These are phyloP conservation scores for Drosophila willistoni DNA, from an alignment of 1,140 invertebrate genomes.

Conservation along the genomic window DNA sequence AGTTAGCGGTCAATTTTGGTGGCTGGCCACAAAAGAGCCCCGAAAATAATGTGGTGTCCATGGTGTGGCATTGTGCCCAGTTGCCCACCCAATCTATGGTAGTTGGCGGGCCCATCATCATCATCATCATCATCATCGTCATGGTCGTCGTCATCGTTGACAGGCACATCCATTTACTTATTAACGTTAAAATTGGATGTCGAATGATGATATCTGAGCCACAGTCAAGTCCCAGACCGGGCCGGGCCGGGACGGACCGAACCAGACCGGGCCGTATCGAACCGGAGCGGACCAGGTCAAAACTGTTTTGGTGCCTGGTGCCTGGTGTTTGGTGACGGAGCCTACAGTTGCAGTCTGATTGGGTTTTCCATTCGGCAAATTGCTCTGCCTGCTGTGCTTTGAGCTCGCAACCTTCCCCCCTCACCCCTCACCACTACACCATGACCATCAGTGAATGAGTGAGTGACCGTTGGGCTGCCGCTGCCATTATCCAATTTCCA, in stretches of 20 bases:
- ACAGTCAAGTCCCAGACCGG: not conserved
- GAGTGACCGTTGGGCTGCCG: slow-evolving; percentile 41
- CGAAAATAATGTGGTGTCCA: slow-evolving; percentile 70
- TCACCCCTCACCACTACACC: not conserved
- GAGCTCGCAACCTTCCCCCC: not conserved
- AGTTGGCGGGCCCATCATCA: not conserved
- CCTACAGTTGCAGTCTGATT: slow-evolving; percentile 18
- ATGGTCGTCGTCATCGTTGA: not conserved
- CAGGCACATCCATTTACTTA: slow-evolving; percentile 17
- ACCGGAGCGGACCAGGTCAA: not conserved
- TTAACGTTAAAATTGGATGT: slow-evolving; percentile 16
- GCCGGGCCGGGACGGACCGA: not conserved
- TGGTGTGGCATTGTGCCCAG: slow-evolving; percentile 71
- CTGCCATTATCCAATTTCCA: slow-evolving; percentile 79
- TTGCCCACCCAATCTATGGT: not conserved
- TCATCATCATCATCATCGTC: not conserved
- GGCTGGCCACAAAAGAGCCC: slow-evolving; percentile 64
- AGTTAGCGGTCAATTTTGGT: slow-evolving; percentile 76
- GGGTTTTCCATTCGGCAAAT: slow-evolving; percentile 15
- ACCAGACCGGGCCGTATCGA: too few species aligned
- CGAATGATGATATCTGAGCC: slow-evolving; percentile 12
- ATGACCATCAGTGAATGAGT: slow-evolving; percentile 5
- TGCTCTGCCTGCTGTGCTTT: slow-evolving; percentile 16
- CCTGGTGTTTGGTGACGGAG: not conserved
- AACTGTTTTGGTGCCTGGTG: not conserved